These are phyloP conservation scores for Podarcis lilfordi DNA, from an alignment of 2,797 vertebrate species.

Conservation along the genomic window DNA sequence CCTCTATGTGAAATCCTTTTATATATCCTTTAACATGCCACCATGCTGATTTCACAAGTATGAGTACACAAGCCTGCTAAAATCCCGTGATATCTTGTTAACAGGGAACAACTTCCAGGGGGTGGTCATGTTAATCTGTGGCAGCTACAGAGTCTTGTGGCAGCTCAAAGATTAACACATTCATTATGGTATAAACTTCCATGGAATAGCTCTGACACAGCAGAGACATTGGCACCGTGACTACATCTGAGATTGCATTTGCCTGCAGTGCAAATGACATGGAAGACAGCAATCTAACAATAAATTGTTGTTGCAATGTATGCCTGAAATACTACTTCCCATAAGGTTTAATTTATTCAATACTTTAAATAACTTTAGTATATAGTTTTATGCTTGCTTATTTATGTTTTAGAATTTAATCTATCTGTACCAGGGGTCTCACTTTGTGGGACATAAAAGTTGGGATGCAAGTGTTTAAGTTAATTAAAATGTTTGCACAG, in stretches of 20 bases:
- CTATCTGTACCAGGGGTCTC: neutral
- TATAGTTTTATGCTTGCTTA: neutral
- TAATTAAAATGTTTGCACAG: neutral
- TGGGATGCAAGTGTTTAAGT: neutral
- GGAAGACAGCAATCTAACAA: neutral
- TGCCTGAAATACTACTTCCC: too few species aligned
- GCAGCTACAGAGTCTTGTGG: neutral
- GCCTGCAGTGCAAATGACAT: neutral
- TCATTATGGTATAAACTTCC: neutral
- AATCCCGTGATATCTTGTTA: neutral
- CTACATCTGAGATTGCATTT: neutral
- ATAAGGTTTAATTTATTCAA: neutral
- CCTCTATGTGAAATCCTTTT: too few species aligned
- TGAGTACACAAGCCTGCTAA: neutral
- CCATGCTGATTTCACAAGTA: neutral
- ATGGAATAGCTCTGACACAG: neutral
- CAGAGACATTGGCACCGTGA: neutral
- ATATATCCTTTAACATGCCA: neutral
- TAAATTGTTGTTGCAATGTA: neutral
- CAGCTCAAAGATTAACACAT: neutral
- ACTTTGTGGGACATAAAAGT: neutral
- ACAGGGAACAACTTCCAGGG: neutral
- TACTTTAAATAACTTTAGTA: neutral
- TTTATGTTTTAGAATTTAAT: neutral
- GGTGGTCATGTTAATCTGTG: neutral